Evolutionary conservation across 2,113 vertebrate species (phyloP).

Genomic region (Mionectes macconnelli): DNA sequence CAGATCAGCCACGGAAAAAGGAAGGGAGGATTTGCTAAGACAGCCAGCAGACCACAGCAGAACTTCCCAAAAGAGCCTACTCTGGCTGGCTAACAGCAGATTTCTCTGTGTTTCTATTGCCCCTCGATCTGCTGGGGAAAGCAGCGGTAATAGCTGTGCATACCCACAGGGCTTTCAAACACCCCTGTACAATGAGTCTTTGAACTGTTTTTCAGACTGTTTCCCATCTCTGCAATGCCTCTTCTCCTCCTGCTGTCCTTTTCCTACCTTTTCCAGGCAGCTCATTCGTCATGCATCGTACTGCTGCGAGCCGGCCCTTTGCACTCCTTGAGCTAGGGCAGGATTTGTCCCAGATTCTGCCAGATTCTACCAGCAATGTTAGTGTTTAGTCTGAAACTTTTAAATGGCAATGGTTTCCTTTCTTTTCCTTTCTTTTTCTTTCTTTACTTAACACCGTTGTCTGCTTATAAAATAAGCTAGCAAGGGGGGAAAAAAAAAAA

Average conservation of each 20-base stretch:
- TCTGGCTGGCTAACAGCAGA: background rate
- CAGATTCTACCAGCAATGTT: background rate
- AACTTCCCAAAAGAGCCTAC: background rate
- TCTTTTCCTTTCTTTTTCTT: background rate
- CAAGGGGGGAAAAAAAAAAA: background rate
- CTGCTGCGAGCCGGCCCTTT: background rate
- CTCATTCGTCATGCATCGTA: background rate
- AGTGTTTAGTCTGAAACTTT: constrained; percentile 57
- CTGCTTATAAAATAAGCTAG: constrained; percentile 20
- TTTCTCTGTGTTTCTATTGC: background rate
- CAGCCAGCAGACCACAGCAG: background rate
- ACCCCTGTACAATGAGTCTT: background rate
- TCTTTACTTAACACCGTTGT: background rate
- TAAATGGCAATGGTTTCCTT: constrained; percentile 6
- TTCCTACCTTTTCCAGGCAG: background rate
- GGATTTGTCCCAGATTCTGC: constrained; percentile 42
- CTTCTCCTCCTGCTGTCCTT: background rate
- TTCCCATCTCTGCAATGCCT: background rate
- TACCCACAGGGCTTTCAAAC: background rate
- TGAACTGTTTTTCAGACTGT: background rate
- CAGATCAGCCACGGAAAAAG: background rate
- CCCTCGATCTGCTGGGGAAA: background rate
- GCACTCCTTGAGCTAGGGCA: background rate
- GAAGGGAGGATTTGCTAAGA: background rate
- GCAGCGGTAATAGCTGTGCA: background rate